These are phyloP conservation scores for Hydrophis major DNA, from an alignment of 2,797 vertebrate species.

Conservation along the genomic window DNA sequence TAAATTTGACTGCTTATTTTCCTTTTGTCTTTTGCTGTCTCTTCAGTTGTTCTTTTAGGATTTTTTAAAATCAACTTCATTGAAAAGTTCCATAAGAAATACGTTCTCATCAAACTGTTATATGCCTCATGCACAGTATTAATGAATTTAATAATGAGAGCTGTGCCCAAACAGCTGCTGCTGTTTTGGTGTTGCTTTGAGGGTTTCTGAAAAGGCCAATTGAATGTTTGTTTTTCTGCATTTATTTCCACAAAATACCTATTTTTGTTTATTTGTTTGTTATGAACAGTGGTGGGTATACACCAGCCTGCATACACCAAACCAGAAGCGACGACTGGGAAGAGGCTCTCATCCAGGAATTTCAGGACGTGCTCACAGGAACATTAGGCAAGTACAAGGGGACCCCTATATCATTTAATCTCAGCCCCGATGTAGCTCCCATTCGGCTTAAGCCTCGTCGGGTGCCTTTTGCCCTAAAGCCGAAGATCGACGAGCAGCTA, in stretches of 20 bases:
- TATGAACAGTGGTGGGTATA: too few relatives aligned
- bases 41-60: constrained; percentile 31
- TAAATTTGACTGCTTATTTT: constrained; percentile 39
- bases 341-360: too few relatives aligned
- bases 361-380: too few relatives aligned
- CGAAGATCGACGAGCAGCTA: too few relatives aligned
- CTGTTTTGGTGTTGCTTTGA: constrained; percentile 7
- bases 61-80: constrained; percentile 37
- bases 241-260: neutral
- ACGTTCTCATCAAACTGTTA: constrained; percentile 20
- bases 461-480: too few relatives aligned
- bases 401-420: too few relatives aligned
- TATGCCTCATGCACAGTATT: neutral
- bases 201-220: neutral
- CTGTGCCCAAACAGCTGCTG: constrained; percentile 18
- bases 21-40: constrained; percentile 39
- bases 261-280: neutral
- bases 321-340: too few relatives aligned
- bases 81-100: constrained; percentile 43
- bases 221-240: neutral
- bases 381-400: too few relatives aligned
- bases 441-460: too few relatives aligned
- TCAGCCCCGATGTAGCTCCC: too few relatives aligned
- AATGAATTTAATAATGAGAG: constrained; percentile 27
- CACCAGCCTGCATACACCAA: too few relatives aligned